phyloP scores from a whole-genome alignment of 2,888 invertebrate genomes.

The Tipula helvola region DNA sequence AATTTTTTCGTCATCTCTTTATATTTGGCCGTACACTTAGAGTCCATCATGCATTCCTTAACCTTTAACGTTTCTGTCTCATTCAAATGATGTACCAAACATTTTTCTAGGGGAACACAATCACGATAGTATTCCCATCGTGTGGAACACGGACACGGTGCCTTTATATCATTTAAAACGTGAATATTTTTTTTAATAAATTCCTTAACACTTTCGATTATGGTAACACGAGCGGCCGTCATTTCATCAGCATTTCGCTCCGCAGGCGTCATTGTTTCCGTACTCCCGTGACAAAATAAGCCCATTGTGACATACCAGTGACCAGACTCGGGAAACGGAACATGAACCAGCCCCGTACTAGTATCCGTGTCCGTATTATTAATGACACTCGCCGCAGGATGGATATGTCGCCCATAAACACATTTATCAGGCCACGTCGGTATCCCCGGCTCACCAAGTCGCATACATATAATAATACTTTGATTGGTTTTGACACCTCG shows the following conservation, averaged over 20 bases:
- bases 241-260: constrained; percentile 26
- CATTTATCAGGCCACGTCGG: constrained; percentile 52
- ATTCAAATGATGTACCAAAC: constrained; percentile 35
- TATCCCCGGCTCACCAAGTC: constrained; percentile 43
- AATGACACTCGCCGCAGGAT: constrained; percentile 46
- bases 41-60: constrained; percentile 32
- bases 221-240: constrained; percentile 33
- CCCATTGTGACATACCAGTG: constrained; percentile 66
- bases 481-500: constrained; percentile 25
- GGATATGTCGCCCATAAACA: constrained; percentile 39
- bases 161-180: constrained; percentile 25
- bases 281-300: constrained; percentile 49
- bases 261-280: background rate
- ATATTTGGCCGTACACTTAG: constrained; percentile 27
- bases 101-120: constrained; percentile 31
- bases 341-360: constrained; percentile 46
- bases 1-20: constrained; percentile 29
- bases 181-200: constrained; percentile 27
- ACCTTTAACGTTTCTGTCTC: constrained; percentile 29
- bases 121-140: constrained; percentile 21
- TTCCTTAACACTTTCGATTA: constrained; percentile 33
- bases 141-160: constrained; percentile 28
- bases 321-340: constrained; percentile 77
- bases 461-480: constrained; percentile 48
- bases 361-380: constrained; percentile 52